Percentiles rank a stretch among this genome's conserved stretches.
These are phyloP conservation scores for Nephrotoma guestfalica DNA, from an alignment of 2,888 invertebrate species.

Conservation along the genomic window DNA sequence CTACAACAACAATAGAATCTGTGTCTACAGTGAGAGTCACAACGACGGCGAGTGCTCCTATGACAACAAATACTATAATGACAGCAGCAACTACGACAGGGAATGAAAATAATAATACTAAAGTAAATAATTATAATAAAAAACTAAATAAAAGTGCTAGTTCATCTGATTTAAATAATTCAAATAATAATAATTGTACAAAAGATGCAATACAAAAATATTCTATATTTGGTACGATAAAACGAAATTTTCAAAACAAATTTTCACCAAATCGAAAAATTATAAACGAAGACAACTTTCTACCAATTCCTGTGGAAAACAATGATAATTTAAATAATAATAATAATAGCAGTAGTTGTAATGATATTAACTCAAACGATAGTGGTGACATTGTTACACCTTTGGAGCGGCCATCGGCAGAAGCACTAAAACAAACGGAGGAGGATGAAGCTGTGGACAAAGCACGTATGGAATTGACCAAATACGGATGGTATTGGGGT, in stretches of 20 bases:
- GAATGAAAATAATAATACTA: constrained; percentile 1
- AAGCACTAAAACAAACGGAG: not conserved
- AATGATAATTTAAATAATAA: constrained; percentile 1
- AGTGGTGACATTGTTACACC: not conserved
- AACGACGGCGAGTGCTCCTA: not conserved
- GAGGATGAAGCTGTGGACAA: not conserved
- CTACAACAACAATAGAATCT: not conserved
- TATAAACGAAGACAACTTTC: not conserved
- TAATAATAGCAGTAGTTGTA: not conserved
- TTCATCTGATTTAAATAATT: not conserved
- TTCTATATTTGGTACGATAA: not conserved
- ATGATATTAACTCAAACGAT: not conserved
- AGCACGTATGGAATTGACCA: not conserved
- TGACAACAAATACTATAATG: not conserved
- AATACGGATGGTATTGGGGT: constrained; percentile 68
- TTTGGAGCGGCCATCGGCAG: not conserved
- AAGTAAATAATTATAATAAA: not conserved
- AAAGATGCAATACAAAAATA: not conserved
- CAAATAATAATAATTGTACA: not conserved
- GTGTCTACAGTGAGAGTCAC: not conserved
- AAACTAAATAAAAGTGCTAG: constrained; percentile 3
- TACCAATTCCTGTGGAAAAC: not conserved
- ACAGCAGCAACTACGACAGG: not conserved
- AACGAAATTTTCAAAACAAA: constrained; percentile 2
- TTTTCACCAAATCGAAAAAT: constrained; percentile 4